Percentiles rank a stretch among this genome's conserved stretches.
These are phyloP conservation scores for Pituophis catenifer DNA, from an alignment of 2,113 vertebrate species.

Conservation along the genomic window DNA sequence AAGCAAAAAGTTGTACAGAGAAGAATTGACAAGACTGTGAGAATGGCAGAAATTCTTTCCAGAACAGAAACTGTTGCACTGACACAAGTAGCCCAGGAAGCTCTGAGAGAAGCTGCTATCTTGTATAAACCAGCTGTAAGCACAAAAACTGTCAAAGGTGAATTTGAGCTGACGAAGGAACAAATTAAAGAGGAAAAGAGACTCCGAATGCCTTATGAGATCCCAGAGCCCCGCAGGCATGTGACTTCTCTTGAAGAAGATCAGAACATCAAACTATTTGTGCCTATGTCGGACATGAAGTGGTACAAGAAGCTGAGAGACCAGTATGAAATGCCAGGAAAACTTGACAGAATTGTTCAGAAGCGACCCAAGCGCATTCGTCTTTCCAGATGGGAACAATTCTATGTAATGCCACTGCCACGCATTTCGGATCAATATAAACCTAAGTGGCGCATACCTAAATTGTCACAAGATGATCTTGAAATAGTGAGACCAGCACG, in stretches of 20 bases:
- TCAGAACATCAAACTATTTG: slow-evolving; percentile 88
- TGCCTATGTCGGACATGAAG: slow-evolving; percentile 96
- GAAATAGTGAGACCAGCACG: slow-evolving; percentile 95
- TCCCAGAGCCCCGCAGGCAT: slow-evolving; percentile 82
- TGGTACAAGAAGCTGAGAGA: slow-evolving; percentile 98
- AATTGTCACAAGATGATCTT: slow-evolving; percentile 89
- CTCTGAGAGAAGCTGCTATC: slow-evolving; percentile 88
- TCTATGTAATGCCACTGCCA: slow-evolving; percentile 93
- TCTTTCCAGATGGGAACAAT: slow-evolving; percentile 96
- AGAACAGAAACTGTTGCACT: slow-evolving; percentile 81
- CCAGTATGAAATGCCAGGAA: slow-evolving; percentile 95
- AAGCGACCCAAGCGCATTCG: slow-evolving; percentile 95
- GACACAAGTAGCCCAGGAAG: slow-evolving; percentile 86
- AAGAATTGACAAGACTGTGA: slow-evolving; percentile 88
- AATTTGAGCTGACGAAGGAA: slow-evolving; percentile 82
- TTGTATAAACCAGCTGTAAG: slow-evolving; percentile 92
- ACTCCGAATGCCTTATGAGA: slow-evolving; percentile 91
- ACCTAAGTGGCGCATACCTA: slow-evolving; percentile 87
- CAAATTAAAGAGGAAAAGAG: slow-evolving; percentile 89
- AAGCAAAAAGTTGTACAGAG: slow-evolving; percentile 72
- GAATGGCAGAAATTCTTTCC: slow-evolving; percentile 89
- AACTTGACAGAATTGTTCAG: slow-evolving; percentile 85
- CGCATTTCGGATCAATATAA: slow-evolving; percentile 95
- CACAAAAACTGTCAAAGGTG: slow-evolving; percentile 88
- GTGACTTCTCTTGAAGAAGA: slow-evolving; percentile 84